phyloP scores from a whole-genome alignment of 30 jellyfish, hydroid and myxozoan genomes.

The Catostylus mosaicus region DNA sequence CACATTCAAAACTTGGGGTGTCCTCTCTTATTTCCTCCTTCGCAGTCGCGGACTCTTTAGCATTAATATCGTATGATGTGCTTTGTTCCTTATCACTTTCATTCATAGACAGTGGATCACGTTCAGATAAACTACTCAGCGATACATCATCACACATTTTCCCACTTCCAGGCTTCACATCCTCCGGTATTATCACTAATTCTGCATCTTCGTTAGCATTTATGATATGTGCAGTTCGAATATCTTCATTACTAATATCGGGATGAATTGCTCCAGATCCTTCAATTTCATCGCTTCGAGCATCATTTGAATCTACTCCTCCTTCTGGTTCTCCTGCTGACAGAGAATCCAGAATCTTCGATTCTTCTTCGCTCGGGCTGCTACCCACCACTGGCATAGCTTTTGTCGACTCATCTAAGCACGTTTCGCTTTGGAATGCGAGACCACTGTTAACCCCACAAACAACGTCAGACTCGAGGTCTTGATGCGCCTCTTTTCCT shows the following conservation, averaged over 20 bases:
- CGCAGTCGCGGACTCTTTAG: too few species aligned
- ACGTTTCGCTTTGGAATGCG: background rate
- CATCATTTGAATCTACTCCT: background rate
- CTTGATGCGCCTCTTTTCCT: background rate
- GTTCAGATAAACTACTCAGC: background rate
- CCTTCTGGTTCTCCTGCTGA: background rate
- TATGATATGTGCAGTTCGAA: background rate
- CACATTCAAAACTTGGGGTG: background rate
- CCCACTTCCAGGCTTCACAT: background rate
- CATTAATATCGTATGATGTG: too few species aligned
- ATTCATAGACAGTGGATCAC: background rate
- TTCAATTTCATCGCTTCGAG: background rate
- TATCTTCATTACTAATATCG: slow-evolving; percentile 6
- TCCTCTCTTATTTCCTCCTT: too few species aligned
- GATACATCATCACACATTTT: background rate
- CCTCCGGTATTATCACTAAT: background rate
- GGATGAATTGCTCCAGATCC: background rate
- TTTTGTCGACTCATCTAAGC: background rate
- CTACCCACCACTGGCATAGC: background rate
- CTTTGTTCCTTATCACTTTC: background rate
- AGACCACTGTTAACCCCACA: background rate
- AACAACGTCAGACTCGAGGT: background rate
- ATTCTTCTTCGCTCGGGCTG: slow-evolving; percentile 1
- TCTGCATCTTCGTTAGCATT: background rate
- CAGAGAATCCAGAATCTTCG: background rate